Evolutionary conservation across 2,888 invertebrate genomes (phyloP).

Genomic region (Chirona hameri): DNA sequence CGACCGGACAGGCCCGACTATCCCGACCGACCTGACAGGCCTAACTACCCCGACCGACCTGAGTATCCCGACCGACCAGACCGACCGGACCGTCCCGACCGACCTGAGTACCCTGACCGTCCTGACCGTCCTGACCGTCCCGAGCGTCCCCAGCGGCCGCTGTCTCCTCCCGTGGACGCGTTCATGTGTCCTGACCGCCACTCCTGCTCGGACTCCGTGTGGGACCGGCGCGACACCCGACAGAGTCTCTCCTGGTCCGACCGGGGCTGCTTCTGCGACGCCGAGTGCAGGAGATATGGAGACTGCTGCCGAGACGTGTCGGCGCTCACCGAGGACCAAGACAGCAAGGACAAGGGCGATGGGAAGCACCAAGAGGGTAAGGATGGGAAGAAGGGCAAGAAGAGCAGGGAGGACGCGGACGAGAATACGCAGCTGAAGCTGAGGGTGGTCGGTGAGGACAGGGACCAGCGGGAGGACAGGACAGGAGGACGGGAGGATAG

Average conservation of each 20-base stretch:
- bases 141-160: neutral
- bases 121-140: neutral
- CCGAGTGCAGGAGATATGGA: neutral
- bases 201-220: neutral
- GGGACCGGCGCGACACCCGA: neutral
- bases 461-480: no score
- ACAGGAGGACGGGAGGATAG: no score
- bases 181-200: neutral
- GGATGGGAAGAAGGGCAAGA: no score
- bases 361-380: neutral
- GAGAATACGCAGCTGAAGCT: neutral
- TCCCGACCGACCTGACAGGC: no score
- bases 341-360: neutral
- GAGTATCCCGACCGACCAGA: neutral
- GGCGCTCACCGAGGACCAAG: neutral
- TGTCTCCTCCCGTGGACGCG: neutral
- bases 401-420: neutral
- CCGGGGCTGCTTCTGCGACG: neutral
- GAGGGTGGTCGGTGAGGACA: no score
- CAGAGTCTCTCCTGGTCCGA: conserved; percentile 4
- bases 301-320: neutral
- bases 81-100: neutral
- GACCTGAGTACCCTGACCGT: neutral
- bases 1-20: no score
- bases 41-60: neutral